Evolutionary conservation across 2,888 invertebrate species (phyloP), one percentile per base, ranked within the genome.

Genomic region (Bombylius major): DNA sequence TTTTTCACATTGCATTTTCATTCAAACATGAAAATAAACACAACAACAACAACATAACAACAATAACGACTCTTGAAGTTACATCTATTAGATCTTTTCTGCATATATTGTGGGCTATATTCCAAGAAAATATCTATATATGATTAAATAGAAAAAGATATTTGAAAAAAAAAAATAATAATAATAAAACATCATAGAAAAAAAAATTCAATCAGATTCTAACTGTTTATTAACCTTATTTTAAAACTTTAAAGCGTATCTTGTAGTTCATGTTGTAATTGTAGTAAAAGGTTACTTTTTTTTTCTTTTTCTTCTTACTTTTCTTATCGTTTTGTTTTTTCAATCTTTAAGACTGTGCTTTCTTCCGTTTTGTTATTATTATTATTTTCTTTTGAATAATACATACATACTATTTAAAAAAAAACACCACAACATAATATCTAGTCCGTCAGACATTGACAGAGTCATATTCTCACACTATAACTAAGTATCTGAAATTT

Each of bases 211-310:
- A 58, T 58, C 58, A 58, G 54, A 51, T 54, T 58, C 58, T 58
- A 58, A 58, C 58, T 58, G 58, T 58, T 58, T 56, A 58, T 58
- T 58, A 58, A 56, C 58, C 58, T 58, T 56, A 51, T 58, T 58
- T 58, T 47, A 51, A 50, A 53, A 50, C 52, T 36, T 36, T 7
- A 8, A 36, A 36, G 8, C 5, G 8, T 36, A 51, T 57, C 51
- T 51, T 47, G 36, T 36, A 45, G 54, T 51, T 45, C 50, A n/a
- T 13, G 12, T 36, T 49, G 55, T 55, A 58, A 58, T 58, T 58
- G 53, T 58, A 44, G 52, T 50, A 58, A 56, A 54, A 52, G 55
- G 48, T 47, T 34, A 12, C 32, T n/a, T 31, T 45, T 50, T 14
- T 50, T 42, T 14, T 14, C 6, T 23, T 14, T 50, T 33, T n/a